Conservation (phyloP, 2,797 vertebrate species). For the Galaxias olidus region DNA sequence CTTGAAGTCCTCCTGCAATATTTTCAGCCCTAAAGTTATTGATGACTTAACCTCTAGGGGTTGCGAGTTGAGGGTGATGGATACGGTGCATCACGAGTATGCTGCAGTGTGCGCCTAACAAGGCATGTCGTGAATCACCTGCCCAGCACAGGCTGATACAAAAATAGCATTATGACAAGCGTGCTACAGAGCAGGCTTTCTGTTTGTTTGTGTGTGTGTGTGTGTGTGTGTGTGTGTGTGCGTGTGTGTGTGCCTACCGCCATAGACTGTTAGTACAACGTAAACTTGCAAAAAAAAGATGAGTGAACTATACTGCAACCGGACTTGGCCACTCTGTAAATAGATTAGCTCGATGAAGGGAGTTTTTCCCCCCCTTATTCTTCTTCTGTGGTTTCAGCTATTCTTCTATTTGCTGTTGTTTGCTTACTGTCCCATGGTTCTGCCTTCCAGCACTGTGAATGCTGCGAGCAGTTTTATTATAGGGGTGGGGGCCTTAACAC, state of each 20-base stretch:
- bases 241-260: slow-evolving; percentile 20
- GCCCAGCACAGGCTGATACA: slow-evolving; percentile 65
- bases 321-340: slow-evolving; percentile 53
- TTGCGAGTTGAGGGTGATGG: slow-evolving; percentile 79
- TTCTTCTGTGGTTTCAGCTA: slow-evolving; percentile 59
- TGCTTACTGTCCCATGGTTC: slow-evolving; percentile 58
- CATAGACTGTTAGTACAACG: slow-evolving; percentile 54
- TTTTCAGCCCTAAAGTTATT: slow-evolving; percentile 77
- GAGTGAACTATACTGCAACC: slow-evolving; percentile 41
- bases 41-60: slow-evolving; percentile 80
- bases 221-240: too few species aligned
- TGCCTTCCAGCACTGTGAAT: slow-evolving; percentile 67
- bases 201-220: background rate
- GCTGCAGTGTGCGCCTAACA: slow-evolving; percentile 79
- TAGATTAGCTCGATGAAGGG: slow-evolving; percentile 65
- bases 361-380: slow-evolving; percentile 4
- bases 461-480: slow-evolving; percentile 65
- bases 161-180: slow-evolving; percentile 77
- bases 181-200: slow-evolving; percentile 12
- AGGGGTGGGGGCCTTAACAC: slow-evolving; percentile 53
- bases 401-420: slow-evolving; percentile 37
- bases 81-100: slow-evolving; percentile 70
- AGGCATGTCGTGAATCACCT: slow-evolving; percentile 81
- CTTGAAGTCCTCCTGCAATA: slow-evolving; percentile 75
- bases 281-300: slow-evolving; percentile 51